Percentiles rank a stretch among this genome's conserved stretches.
These are phyloP conservation scores for Scrobipalpa atriplicella DNA, from an alignment of 2,888 invertebrate genomes.

Conservation along the genomic window DNA sequence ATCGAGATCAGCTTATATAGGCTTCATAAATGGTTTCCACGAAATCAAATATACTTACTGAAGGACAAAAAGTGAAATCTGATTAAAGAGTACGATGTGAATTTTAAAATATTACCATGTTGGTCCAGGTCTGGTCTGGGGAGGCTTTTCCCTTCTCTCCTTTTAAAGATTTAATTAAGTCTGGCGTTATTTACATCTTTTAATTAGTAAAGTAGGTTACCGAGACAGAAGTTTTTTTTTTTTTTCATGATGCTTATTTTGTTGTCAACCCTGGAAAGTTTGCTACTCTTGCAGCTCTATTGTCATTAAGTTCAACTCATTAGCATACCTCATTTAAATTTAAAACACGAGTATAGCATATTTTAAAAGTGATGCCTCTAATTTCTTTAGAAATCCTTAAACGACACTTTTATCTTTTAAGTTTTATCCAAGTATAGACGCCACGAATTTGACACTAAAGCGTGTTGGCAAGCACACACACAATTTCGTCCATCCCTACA, in stretches of 20 bases:
- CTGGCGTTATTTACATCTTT: background rate
- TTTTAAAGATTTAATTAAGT: background rate
- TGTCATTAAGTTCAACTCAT: background rate
- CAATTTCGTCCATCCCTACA: too few species aligned
- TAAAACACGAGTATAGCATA: background rate
- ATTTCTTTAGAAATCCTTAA: too few species aligned
- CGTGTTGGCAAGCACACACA: too few species aligned
- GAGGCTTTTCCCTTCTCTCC: background rate
- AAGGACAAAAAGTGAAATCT: background rate
- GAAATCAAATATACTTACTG: constrained; percentile 3
- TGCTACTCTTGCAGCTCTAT: background rate
- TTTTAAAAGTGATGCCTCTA: too few species aligned
- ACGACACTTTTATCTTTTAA: too few species aligned
- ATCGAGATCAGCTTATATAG: too few species aligned
- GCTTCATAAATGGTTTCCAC: too few species aligned
- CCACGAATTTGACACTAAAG: too few species aligned
- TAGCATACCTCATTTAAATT: background rate
- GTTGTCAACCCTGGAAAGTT: background rate
- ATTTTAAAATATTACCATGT: too few species aligned
- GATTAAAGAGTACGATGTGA: too few species aligned
- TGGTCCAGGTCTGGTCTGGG: background rate
- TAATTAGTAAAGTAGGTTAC: constrained; percentile 7
- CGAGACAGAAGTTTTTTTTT: background rate
- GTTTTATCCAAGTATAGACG: too few species aligned
- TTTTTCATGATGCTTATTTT: background rate